Conservation (phyloP, 1,140 invertebrate genomes). For the Calephelis nemesis region DNA sequence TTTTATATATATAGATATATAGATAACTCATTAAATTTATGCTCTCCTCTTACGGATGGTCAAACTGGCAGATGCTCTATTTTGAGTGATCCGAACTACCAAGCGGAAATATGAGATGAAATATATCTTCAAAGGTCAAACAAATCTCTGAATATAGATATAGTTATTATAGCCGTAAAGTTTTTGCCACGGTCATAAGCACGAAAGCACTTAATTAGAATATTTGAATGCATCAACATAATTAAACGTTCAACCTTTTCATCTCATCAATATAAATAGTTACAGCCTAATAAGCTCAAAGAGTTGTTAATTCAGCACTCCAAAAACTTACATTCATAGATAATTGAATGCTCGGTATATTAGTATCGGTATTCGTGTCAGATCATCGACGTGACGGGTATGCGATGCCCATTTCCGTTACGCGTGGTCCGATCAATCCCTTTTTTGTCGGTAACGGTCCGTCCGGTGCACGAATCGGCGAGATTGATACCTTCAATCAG, state of each 20-base stretch:
- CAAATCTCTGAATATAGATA: no score
- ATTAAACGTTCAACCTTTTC: constrained; percentile 33
- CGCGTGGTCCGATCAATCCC: constrained; percentile 68
- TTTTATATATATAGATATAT: no score
- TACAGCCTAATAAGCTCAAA: constrained; percentile 36
- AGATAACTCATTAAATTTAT: no score
- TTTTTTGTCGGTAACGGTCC: constrained; percentile 74
- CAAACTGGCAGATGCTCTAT: no score
- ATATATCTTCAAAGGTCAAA: no score
- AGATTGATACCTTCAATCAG: constrained; percentile 76
- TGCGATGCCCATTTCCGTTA: constrained; percentile 73
- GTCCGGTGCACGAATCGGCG: constrained; percentile 59
- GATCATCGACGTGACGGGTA: constrained; percentile 65
- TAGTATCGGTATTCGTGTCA: constrained; percentile 71
- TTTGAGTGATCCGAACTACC: no score
- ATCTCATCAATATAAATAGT: constrained; percentile 27
- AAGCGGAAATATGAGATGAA: no score
- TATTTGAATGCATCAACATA: constrained; percentile 24
- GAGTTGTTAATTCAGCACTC: constrained; percentile 52
- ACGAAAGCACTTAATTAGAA: constrained; percentile 8
- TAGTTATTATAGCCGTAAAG: not conserved
- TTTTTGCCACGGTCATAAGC: not conserved
- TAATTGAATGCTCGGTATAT: constrained; percentile 69
- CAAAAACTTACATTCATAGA: constrained; percentile 53
- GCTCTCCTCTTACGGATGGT: no score